Evolutionary conservation across 2,888 invertebrate genomes (phyloP).

Genomic region (Nomada hirtipes): DNA sequence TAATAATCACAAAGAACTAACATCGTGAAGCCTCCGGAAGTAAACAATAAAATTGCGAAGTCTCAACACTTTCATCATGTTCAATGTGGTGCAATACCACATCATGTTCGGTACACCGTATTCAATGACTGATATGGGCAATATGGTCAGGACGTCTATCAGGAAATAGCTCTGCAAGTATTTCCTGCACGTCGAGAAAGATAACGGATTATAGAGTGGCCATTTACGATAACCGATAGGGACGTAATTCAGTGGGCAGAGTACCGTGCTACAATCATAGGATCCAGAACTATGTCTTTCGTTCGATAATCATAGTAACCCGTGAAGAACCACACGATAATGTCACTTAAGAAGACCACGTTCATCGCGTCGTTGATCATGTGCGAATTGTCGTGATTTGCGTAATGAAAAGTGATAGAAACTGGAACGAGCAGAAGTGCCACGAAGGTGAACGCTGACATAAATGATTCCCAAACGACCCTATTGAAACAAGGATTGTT

Average conservation of each 20-base stretch:
- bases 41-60: slow-evolving; percentile 78
- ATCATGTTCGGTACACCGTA: slow-evolving; percentile 37
- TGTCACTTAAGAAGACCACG: slow-evolving; percentile 76
- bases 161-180: slow-evolving; percentile 78
- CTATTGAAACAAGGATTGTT: slow-evolving; percentile 42
- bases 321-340: slow-evolving; percentile 79
- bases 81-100: slow-evolving; percentile 74
- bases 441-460: slow-evolving; percentile 75
- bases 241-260: not conserved
- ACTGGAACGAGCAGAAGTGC: slow-evolving; percentile 78
- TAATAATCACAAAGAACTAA: slow-evolving; percentile 63
- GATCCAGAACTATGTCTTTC: slow-evolving; percentile 77
- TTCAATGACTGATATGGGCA: slow-evolving; percentile 76
- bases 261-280: slow-evolving; percentile 74
- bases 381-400: slow-evolving; percentile 60
- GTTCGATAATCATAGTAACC: slow-evolving; percentile 79
- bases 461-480: slow-evolving; percentile 80
- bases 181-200: slow-evolving; percentile 67
- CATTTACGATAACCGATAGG: too few relatives aligned
- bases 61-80: slow-evolving; percentile 78
- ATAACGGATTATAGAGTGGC: too few relatives aligned
- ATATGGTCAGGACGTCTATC: slow-evolving; percentile 76
- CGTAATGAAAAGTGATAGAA: slow-evolving; percentile 77
- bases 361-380: slow-evolving; percentile 71
- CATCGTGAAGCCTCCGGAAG: slow-evolving; percentile 76